Evolutionary conservation across 2,113 vertebrate genomes (phyloP), one percentile per base, ranked within the genome.

Genomic region (Aspidoscelis tigris): DNA sequence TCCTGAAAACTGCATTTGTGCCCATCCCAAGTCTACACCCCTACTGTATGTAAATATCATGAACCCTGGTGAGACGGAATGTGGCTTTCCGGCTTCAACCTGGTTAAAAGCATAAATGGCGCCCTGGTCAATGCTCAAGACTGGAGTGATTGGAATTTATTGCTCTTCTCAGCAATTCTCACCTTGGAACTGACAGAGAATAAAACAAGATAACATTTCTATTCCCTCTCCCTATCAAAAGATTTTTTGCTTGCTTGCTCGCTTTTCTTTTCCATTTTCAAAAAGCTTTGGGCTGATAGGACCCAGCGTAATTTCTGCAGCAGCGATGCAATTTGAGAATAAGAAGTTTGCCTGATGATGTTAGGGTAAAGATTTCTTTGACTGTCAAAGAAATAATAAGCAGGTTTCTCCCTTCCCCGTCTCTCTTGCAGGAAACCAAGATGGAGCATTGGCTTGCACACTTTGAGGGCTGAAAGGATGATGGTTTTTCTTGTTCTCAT

Each of bases 161-260:
- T 61, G 12, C 58, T 61, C 58, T 61, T 16, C 58, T 44, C 20
- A 21, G n/a, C 39, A 18, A 43, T 44, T 44, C 6, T 47, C 43
- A 16, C 41, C 11, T 66, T 61, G 61, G 44, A 80, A 69, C 82
- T 92, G 90, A 92, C 79, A 80, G 88, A 89, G 92, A 92, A 92
- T 92, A 77, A 89, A 91, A 89, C 88, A 80, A 82, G 87, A 12
- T 83, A 88, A 85, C 87, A 90, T 91, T 92, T 91, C 85, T 72
- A 85, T 92, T 92, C 90, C 88, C 87, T 88, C 89, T 88, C 88
- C 68, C 83, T 90, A 93, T 93, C 92, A 93, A 91, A 92, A 92
- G 92, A 84, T 91, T 87, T 92, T 21, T 26, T 24, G 66, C 66
- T 26, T 24, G 66, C 55, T 14, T 18, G 58, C 14, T 18, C 18